phyloP scores from a whole-genome alignment of 2,113 vertebrate species.

The Pangasianodon hypophthalmus region DNA sequence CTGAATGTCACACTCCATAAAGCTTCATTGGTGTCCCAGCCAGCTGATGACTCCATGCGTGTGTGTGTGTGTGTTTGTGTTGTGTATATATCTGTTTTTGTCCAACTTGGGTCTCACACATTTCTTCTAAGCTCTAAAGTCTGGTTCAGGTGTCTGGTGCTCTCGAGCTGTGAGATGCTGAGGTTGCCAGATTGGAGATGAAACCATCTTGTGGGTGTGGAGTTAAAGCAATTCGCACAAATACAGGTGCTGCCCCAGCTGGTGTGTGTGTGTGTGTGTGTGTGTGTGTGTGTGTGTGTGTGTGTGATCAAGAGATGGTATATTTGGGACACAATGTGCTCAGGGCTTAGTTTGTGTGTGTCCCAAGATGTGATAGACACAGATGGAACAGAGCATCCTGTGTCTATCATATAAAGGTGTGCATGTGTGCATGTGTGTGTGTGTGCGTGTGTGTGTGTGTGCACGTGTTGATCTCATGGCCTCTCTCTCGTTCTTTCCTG shows the following conservation, averaged over 20 bases:
- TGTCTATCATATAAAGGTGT: not conserved
- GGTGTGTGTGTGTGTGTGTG: not conserved
- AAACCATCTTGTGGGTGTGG: not conserved
- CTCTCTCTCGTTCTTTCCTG: not conserved
- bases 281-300: constrained; percentile 1
- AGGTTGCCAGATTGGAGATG: constrained; percentile 10
- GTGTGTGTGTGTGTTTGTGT: constrained; percentile 11
- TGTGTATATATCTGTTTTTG: not conserved
- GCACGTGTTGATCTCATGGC: not conserved
- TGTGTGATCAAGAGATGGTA: not conserved
- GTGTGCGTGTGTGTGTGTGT: too few relatives aligned
- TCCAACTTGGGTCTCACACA: not conserved
- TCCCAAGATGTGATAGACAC: not conserved
- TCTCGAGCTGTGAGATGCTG: not conserved
- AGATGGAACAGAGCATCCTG: not conserved
- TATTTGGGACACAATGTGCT: not conserved
- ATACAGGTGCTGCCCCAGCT: not conserved
- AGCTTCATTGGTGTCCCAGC: constrained; percentile 13
- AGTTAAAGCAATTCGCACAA: not conserved
- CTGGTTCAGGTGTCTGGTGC: not conserved
- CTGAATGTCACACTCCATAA: not conserved
- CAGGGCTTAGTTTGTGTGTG: not conserved
- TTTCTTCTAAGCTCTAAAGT: not conserved
- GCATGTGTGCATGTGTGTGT: not conserved
- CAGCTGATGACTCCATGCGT: not conserved